Conservation (phyloP, 2,113 vertebrate species). For the Microcebus tavaratra region DNA sequence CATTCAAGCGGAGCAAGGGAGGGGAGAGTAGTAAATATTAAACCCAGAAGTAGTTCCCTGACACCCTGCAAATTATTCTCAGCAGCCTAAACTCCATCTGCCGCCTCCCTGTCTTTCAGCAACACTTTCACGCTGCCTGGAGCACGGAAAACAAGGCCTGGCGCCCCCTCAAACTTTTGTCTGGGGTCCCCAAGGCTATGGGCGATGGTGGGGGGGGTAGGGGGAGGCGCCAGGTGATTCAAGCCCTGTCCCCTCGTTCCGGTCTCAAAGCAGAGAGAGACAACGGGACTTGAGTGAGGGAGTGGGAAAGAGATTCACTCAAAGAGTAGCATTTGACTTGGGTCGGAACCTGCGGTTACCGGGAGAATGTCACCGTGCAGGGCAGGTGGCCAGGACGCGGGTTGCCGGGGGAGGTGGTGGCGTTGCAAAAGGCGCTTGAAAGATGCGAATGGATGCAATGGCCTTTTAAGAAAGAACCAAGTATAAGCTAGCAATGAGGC, state of each 20-base stretch:
- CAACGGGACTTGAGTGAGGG: accelerated
- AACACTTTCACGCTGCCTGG: not conserved
- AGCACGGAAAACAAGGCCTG: not conserved
- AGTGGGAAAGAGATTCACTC: accelerated
- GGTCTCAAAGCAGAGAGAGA: not conserved
- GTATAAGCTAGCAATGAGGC: not conserved
- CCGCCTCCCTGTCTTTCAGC: not conserved
- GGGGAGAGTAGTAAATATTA: not conserved
- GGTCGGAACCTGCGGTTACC: not conserved
- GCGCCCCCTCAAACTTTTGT: not conserved
- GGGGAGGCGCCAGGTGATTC: accelerated
- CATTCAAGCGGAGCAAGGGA: not conserved
- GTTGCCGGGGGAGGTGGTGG: not conserved
- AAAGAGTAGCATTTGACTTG: not conserved
- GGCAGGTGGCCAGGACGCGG: not conserved
- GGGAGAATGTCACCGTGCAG: not conserved
- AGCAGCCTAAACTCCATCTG: not conserved
- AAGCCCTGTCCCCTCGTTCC: not conserved
- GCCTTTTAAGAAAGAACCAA: not conserved
- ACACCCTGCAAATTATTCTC: not conserved
- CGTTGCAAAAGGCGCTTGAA: not conserved
- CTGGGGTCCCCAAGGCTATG: not conserved
- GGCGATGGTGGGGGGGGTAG: too few relatives aligned
- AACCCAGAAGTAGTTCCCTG: not conserved
- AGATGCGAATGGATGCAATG: not conserved